Conservation (phyloP, 2,888 invertebrate species). For the Eulithis testata region DNA sequence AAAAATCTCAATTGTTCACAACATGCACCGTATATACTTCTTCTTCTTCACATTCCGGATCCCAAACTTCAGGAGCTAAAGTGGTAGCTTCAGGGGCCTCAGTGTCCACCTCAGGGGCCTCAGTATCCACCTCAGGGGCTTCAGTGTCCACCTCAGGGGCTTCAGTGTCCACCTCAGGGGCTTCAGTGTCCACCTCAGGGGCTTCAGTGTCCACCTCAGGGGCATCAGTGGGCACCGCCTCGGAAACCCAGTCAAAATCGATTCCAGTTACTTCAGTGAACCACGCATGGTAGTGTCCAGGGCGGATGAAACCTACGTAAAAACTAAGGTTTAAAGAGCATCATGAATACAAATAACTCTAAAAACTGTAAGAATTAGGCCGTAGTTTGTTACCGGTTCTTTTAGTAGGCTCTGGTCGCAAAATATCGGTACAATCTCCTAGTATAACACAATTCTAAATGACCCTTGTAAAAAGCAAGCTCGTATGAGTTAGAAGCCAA, state of each 20-base stretch:
- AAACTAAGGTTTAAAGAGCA: too few species aligned
- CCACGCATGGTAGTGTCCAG: conserved; percentile 65
- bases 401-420: too few species aligned
- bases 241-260: conserved; percentile 54
- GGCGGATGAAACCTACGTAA: conserved; percentile 59
- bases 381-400: too few species aligned
- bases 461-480: too few species aligned
- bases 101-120: too few species aligned
- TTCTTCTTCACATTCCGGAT: neutral
- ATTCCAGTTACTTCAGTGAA: conserved; percentile 52
- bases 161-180: neutral
- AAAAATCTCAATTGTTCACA: neutral
- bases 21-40: neutral
- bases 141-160: neutral
- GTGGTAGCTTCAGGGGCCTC: too few species aligned
- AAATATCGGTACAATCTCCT: too few species aligned
- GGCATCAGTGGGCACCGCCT: neutral
- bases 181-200: neutral
- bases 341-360: too few species aligned
- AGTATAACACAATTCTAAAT: too few species aligned
- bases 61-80: neutral
- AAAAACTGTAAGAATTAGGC: too few species aligned
- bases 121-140: neutral
- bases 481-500: too few species aligned
- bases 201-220: neutral